A percentile compares a stretch with the other conserved stretches of the same genome.
Conservation (phyloP, 2,797 vertebrate species). For the Silurus aristotelis region DNA sequence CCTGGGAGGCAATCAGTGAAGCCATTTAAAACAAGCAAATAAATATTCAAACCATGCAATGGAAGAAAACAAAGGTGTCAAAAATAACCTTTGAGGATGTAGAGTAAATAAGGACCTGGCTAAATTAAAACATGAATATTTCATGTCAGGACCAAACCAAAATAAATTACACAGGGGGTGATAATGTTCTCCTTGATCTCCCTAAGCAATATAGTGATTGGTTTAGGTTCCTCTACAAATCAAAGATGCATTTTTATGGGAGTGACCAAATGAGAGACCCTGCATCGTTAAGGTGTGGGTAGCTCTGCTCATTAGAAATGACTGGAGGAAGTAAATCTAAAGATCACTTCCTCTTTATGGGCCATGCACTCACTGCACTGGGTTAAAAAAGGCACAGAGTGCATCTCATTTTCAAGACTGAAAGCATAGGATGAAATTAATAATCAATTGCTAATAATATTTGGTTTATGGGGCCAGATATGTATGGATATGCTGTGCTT, state of each 20-base stretch:
- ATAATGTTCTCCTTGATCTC: constrained; percentile 59
- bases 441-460: constrained; percentile 15
- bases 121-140: constrained; percentile 62
- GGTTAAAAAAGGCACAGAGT: constrained; percentile 27
- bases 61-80: constrained; percentile 43
- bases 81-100: constrained; percentile 43
- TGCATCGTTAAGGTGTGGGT: constrained; percentile 49
- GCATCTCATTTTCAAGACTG: not conserved
- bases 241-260: constrained; percentile 62
- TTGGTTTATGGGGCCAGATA: not conserved
- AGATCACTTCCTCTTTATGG: constrained; percentile 51
- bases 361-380: constrained; percentile 36
- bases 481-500: not conserved
- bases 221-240: constrained; percentile 59
- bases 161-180: constrained; percentile 54
- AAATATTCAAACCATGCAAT: constrained; percentile 49
- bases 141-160: constrained; percentile 57
- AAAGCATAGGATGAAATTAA: not conserved
- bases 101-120: constrained; percentile 54
- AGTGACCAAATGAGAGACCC: constrained; percentile 58
- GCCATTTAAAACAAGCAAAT: constrained; percentile 52
- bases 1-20: constrained; percentile 26
- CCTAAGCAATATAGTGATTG: constrained; percentile 61
- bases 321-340: constrained; percentile 62
- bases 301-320: constrained; percentile 68